phyloP scores from a whole-genome alignment of 2,113 vertebrate species.

The Gobius niger region DNA sequence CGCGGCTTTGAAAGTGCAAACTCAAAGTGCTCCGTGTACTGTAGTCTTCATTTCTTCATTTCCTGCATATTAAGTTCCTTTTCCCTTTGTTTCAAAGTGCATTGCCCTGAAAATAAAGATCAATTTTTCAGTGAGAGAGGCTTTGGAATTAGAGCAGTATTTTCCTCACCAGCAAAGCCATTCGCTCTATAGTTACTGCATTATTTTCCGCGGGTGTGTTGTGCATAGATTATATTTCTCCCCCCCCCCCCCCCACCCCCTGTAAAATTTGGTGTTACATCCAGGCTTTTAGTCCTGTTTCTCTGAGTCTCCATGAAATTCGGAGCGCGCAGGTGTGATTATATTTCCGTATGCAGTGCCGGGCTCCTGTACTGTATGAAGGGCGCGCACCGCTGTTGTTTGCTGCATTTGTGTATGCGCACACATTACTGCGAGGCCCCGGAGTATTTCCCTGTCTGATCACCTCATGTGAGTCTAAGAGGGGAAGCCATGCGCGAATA shows the following conservation, averaged over 20 bases:
- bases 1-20: slow-evolving; percentile 75
- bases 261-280: slow-evolving; percentile 44
- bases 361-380: slow-evolving; percentile 39
- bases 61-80: slow-evolving; percentile 76
- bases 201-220: slow-evolving; percentile 57
- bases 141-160: slow-evolving; percentile 71
- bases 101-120: slow-evolving; percentile 73
- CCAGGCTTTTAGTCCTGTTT: slow-evolving; percentile 52
- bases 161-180: slow-evolving; percentile 58
- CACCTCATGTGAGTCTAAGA: slow-evolving; percentile 75
- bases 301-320: slow-evolving; percentile 27
- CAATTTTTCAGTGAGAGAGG: slow-evolving; percentile 70
- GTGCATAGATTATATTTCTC: slow-evolving; percentile 5
- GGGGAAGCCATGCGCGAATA: slow-evolving; percentile 71
- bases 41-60: slow-evolving; percentile 77
- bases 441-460: slow-evolving; percentile 75
- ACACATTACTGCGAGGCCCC: slow-evolving; percentile 64
- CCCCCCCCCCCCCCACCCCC: too few species aligned
- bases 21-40: slow-evolving; percentile 73
- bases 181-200: slow-evolving; percentile 55
- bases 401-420: slow-evolving; percentile 42
- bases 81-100: slow-evolving; percentile 72
- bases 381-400: slow-evolving; percentile 38
- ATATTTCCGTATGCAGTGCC: slow-evolving; percentile 31
- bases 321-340: slow-evolving; percentile 31